Evolutionary conservation across 2,888 invertebrate species (phyloP).

Genomic region (Drosophila stalkeri): DNA sequence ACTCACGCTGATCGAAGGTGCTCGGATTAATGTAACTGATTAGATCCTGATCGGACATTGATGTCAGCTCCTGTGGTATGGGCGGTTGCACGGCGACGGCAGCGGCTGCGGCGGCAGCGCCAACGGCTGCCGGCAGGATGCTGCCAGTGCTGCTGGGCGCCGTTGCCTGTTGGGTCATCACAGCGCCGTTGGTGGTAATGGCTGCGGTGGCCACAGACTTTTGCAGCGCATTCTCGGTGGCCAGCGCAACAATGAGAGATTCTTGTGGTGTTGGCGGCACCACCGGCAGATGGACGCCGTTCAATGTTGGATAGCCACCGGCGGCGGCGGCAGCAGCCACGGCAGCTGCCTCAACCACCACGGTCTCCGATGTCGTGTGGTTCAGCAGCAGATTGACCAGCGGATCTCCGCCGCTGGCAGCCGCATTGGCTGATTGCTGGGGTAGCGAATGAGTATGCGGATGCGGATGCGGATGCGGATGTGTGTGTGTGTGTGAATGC

Average conservation of each 20-base stretch:
- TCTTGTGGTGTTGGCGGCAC: constrained; percentile 82
- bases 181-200: constrained; percentile 78
- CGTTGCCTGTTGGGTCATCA: constrained; percentile 80
- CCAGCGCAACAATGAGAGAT: constrained; percentile 85
- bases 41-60: constrained; percentile 95
- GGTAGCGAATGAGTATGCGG: constrained; percentile 77
- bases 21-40: constrained; percentile 95
- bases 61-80: constrained; percentile 90
- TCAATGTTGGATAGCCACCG: constrained; percentile 50
- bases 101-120: constrained; percentile 81
- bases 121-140: constrained; percentile 69
- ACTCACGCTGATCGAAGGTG: constrained; percentile 93
- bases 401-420: constrained; percentile 61
- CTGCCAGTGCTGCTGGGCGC: constrained; percentile 65
- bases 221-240: constrained; percentile 82
- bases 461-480: constrained; percentile 83
- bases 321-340: constrained; percentile 40
- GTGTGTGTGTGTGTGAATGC: constrained; percentile 70
- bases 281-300: constrained; percentile 59
- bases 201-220: constrained; percentile 83
- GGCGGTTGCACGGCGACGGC: constrained; percentile 85
- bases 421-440: constrained; percentile 55
- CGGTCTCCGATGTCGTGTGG: constrained; percentile 72
- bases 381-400: constrained; percentile 82
- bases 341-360: constrained; percentile 59